Conservation (phyloP, 2,113 vertebrate species). For the Perca flavescens region DNA sequence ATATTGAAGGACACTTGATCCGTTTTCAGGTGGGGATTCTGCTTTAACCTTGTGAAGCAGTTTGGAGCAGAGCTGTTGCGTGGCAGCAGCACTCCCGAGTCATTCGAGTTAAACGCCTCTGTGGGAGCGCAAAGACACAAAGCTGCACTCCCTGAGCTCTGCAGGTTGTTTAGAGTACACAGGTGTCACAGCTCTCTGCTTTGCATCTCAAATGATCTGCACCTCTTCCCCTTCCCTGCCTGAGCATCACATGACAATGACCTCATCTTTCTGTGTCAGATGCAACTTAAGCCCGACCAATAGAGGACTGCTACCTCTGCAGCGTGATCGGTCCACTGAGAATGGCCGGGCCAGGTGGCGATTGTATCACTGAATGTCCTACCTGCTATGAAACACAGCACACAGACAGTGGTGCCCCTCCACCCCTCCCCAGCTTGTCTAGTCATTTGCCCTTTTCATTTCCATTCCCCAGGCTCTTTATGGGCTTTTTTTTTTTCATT, state of each 20-base stretch:
- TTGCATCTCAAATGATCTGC: constrained; percentile 77
- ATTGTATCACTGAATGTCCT: constrained; percentile 48
- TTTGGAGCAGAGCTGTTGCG: constrained; percentile 19
- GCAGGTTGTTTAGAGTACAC: constrained; percentile 56
- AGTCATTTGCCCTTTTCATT: constrained; percentile 72
- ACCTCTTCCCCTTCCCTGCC: constrained; percentile 38
- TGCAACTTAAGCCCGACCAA: constrained; percentile 13
- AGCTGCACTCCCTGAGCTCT: constrained; percentile 4
- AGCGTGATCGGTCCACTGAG: constrained; percentile 22
- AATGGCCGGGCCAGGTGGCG: constrained; percentile 37
- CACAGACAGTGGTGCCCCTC: constrained; percentile 38
- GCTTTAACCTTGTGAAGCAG: constrained; percentile 44
- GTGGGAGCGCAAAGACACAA: constrained; percentile 7
- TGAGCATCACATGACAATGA: constrained; percentile 64
- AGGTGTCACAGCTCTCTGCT: constrained; percentile 56
- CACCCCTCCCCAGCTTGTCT: constrained; percentile 49
- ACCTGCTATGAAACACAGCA: constrained; percentile 57
- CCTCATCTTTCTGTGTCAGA: constrained; percentile 50
- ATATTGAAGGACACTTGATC: not conserved
- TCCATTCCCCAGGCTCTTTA: constrained; percentile 59
- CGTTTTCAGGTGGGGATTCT: constrained; percentile 2
- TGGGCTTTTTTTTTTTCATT: constrained; percentile 46
- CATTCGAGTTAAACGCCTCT: constrained; percentile 20
- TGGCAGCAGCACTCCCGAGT: not conserved
- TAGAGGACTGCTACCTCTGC: constrained; percentile 32